Conservation (phyloP, 2,888 invertebrate species). For the Phymatocera aterrima region DNA sequence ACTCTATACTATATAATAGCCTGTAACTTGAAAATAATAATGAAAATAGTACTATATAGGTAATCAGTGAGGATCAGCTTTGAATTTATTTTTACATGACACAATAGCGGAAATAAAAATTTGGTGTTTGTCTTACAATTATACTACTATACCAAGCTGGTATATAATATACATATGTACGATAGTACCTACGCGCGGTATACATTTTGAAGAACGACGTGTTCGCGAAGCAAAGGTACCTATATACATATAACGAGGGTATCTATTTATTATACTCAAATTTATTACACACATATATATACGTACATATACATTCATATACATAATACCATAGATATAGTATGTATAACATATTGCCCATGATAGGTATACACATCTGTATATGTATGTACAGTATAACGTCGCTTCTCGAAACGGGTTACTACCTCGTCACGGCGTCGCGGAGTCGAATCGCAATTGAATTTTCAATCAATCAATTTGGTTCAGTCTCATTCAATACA, state of each 20-base stretch:
- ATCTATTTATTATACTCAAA: background rate
- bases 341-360: background rate
- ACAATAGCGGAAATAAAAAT: constrained; percentile 46
- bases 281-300: background rate
- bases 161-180: no score
- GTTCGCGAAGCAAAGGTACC: constrained; percentile 33
- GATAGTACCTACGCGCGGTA: no score
- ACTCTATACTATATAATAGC: constrained; percentile 21
- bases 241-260: constrained; percentile 5
- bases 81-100: constrained; percentile 74
- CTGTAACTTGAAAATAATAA: constrained; percentile 28
- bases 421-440: no score
- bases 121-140: constrained; percentile 29
- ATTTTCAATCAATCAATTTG: no score
- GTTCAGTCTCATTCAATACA: no score
- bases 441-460: no score
- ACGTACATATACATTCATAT: background rate
- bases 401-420: no score
- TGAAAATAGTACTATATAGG: constrained; percentile 32
- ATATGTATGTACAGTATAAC: no score
- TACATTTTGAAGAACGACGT: constrained; percentile 18
- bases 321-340: background rate
- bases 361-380: no score
- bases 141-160: no score
- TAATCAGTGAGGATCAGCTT: constrained; percentile 69